These are phyloP conservation scores for Scaptomyza caliginosa DNA, from an alignment of 2,888 invertebrate genomes.

Conservation along the genomic window DNA sequence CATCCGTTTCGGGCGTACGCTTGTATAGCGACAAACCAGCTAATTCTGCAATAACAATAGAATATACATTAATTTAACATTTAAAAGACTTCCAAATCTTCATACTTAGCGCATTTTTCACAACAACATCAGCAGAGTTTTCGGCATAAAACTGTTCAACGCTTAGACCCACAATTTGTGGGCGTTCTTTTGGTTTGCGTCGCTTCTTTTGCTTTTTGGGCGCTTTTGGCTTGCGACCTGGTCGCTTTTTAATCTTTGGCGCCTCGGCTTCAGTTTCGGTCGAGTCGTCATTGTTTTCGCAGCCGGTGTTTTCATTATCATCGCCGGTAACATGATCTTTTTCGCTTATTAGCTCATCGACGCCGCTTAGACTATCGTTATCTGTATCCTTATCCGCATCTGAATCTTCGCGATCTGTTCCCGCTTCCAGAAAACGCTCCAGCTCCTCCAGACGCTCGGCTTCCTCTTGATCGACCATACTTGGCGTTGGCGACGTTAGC, in stretches of 20 bases:
- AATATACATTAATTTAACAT: slow-evolving; percentile 3
- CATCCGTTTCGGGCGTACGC: slow-evolving; percentile 81
- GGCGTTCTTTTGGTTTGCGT: slow-evolving; percentile 69
- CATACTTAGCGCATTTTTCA: slow-evolving; percentile 84
- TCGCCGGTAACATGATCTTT: slow-evolving; percentile 58
- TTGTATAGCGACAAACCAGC: slow-evolving; percentile 82
- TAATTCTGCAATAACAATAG: slow-evolving; percentile 65
- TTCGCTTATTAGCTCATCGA: slow-evolving; percentile 55
- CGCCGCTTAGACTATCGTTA: slow-evolving; percentile 55
- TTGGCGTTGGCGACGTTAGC: slow-evolving; percentile 85
- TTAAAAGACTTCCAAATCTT: slow-evolving; percentile 3
- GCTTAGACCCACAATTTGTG: slow-evolving; percentile 87
- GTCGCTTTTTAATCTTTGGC: slow-evolving; percentile 84
- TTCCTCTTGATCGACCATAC: slow-evolving; percentile 82
- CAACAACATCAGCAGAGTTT: slow-evolving; percentile 83
- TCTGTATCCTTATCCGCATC: slow-evolving; percentile 85
- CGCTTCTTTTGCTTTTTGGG: slow-evolving; percentile 58
- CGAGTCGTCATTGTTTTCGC: slow-evolving; percentile 62
- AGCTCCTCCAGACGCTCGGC: slow-evolving; percentile 70
- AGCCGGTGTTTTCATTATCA: slow-evolving; percentile 62
- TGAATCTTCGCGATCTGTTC: slow-evolving; percentile 80
- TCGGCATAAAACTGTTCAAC: slow-evolving; percentile 88
- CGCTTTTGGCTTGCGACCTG: slow-evolving; percentile 68
- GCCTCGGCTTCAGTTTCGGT: slow-evolving; percentile 84
- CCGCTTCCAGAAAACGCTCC: slow-evolving; percentile 47